These are phyloP conservation scores for Mus musculus DNA, from an alignment of 2,113 vertebrate genomes.

Conservation along the genomic window DNA sequence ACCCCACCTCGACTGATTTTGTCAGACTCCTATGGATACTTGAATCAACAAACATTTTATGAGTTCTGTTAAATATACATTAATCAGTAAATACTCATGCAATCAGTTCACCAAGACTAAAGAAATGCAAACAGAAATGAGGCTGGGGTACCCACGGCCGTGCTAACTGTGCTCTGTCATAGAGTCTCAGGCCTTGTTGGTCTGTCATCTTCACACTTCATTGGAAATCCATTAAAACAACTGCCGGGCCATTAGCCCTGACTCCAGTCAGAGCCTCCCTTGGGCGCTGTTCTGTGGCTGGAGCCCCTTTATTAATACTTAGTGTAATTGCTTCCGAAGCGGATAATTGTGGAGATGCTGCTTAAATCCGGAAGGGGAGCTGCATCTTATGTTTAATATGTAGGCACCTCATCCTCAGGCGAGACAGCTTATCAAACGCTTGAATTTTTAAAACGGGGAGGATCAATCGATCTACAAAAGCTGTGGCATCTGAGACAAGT, in stretches of 20 bases:
- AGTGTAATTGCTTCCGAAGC: conserved; percentile 46
- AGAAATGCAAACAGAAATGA: conserved; percentile 50
- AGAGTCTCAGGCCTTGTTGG: not conserved
- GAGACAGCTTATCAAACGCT: conserved; percentile 37
- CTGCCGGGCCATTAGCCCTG: conserved; percentile 69
- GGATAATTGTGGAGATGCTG: conserved; percentile 45
- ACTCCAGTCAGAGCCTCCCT: conserved; percentile 60
- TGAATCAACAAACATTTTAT: not conserved
- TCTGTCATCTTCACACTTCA: conserved; percentile 63
- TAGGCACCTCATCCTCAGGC: not conserved
- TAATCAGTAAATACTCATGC: conserved; percentile 5
- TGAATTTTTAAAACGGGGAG: conserved; percentile 41
- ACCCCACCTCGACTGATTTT: no score
- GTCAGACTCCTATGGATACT: not conserved
- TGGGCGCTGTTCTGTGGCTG: conserved; percentile 47
- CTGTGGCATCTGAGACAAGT: conserved; percentile 15
- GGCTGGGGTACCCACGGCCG: not conserved
- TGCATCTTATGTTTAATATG: not conserved
- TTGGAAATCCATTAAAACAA: conserved; percentile 78
- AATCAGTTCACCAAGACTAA: not conserved
- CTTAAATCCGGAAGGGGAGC: not conserved
- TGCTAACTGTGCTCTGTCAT: not conserved
- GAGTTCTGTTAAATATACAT: not conserved
- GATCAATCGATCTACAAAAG: conserved; percentile 30
- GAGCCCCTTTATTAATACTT: conserved; percentile 68